phyloP scores from a whole-genome alignment of 2,888 invertebrate species.

The Dryobotodes eremita region DNA sequence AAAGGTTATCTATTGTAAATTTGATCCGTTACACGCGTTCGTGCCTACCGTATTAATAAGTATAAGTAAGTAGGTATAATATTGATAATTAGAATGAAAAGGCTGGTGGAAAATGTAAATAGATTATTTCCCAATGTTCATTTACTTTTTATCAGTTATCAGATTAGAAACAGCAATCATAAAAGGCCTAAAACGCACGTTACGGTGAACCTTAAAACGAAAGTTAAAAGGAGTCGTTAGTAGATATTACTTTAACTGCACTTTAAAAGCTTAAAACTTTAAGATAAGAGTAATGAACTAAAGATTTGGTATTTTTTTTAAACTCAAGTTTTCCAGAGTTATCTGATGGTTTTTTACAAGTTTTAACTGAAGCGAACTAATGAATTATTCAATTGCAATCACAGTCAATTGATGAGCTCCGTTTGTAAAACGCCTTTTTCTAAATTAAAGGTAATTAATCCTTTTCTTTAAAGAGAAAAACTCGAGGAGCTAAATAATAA shows the following conservation, averaged over 20 bases:
- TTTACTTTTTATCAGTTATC: not conserved
- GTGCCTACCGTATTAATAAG: no score
- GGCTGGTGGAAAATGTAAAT: not conserved
- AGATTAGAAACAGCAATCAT: not conserved
- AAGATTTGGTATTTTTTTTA: conserved; percentile 50
- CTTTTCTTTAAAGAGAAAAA: conserved; percentile 1
- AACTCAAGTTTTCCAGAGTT: conserved; percentile 22
- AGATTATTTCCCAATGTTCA: not conserved
- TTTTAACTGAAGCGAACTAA: conserved; percentile 38
- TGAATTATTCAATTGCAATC: conserved; percentile 58
- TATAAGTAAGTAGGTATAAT: not conserved
- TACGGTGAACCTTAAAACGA: conserved; percentile 34
- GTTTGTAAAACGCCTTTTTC: conserved; percentile 32
- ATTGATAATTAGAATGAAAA: not conserved
- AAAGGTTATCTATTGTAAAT: not conserved
- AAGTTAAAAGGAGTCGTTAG: conserved; percentile 52
- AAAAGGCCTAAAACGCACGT: not conserved
- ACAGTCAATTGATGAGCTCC: conserved; percentile 35
- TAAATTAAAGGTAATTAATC: conserved; percentile 12
- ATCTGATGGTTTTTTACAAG: conserved; percentile 31
- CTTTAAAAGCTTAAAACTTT: conserved; percentile 53
- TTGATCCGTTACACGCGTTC: not conserved
- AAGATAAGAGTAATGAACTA: conserved; percentile 57
- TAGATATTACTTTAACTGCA: conserved; percentile 54
- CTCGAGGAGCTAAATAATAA: not conserved